Conservation (phyloP, 2,888 invertebrate genomes). For the Pemphredon lugubris region DNA sequence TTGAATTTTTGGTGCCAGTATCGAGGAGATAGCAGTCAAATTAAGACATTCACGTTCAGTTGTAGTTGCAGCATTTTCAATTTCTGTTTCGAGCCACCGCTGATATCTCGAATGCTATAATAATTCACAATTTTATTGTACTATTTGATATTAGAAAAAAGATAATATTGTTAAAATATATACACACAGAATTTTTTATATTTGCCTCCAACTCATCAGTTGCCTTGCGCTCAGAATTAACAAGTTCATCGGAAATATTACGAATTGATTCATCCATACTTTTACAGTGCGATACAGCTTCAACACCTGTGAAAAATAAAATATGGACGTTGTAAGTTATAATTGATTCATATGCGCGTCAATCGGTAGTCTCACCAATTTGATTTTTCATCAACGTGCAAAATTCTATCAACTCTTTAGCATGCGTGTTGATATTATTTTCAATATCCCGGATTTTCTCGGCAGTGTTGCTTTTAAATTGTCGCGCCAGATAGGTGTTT, state of each 20-base stretch:
- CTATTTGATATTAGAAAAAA: not conserved
- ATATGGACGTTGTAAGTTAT: not conserved
- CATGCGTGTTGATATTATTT: slow-evolving; percentile 67
- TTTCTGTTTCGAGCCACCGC: slow-evolving; percentile 66
- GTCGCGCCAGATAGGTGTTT: slow-evolving; percentile 72
- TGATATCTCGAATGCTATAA: slow-evolving; percentile 67
- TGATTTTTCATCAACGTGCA: slow-evolving; percentile 66
- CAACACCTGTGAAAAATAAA: slow-evolving; percentile 51
- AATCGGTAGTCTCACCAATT: slow-evolving; percentile 36
- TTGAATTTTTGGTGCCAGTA: slow-evolving; percentile 66
- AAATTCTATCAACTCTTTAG: slow-evolving; percentile 70
- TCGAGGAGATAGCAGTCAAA: slow-evolving; percentile 62
- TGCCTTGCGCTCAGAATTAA: slow-evolving; percentile 48
- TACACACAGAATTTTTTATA: slow-evolving; percentile 66
- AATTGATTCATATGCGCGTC: not conserved
- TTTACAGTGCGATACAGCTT: slow-evolving; percentile 49
- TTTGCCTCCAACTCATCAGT: slow-evolving; percentile 59
- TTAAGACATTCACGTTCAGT: slow-evolving; percentile 61
- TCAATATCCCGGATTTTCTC: slow-evolving; percentile 69
- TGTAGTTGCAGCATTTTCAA: slow-evolving; percentile 58
- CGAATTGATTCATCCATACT: slow-evolving; percentile 65
- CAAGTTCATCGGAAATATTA: slow-evolving; percentile 67
- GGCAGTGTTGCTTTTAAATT: slow-evolving; percentile 70
- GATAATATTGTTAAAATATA: too few relatives aligned
- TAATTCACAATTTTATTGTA: slow-evolving; percentile 21